Evolutionary conservation across 2,113 vertebrate species (phyloP).

Genomic region (Oreochromis niloticus): DNA sequence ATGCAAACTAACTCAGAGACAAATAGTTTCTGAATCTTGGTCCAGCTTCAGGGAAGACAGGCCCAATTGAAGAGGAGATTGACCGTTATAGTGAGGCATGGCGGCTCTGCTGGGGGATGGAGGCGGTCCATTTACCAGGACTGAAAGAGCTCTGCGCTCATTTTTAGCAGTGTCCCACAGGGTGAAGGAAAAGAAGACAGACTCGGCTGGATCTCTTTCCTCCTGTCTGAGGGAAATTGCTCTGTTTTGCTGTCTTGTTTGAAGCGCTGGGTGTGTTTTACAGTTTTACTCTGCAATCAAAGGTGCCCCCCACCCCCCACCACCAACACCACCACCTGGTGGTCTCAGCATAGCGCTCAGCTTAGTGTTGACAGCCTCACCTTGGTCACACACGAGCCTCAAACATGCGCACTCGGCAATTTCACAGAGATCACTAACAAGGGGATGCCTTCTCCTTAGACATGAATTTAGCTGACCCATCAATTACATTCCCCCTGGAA

Average conservation of each 20-base stretch:
- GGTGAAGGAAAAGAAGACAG: slow-evolving; percentile 21
- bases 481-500: slow-evolving; percentile 56
- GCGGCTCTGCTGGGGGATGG: slow-evolving; percentile 40
- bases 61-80: slow-evolving; percentile 61
- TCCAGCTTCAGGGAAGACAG: slow-evolving; percentile 50
- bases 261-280: not conserved
- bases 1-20: not conserved
- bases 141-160: slow-evolving; percentile 19
- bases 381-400: slow-evolving; percentile 6
- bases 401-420: slow-evolving; percentile 32
- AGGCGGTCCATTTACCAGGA: slow-evolving; percentile 54
- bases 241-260: slow-evolving; percentile 12
- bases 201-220: not conserved
- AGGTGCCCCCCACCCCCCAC: not conserved
- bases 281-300: slow-evolving; percentile 20
- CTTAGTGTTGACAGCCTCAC: slow-evolving; percentile 27
- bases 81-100: slow-evolving; percentile 39
- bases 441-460: slow-evolving; percentile 30
- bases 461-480: slow-evolving; percentile 61
- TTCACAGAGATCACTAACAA: slow-evolving; percentile 54
- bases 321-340: not conserved
- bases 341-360: not conserved
- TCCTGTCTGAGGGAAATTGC: slow-evolving; percentile 16
- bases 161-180: slow-evolving; percentile 37
- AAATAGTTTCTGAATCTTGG: slow-evolving; percentile 43